phyloP scores from a whole-genome alignment of 2,113 vertebrate species.

The Ivindomyrus marchei region DNA sequence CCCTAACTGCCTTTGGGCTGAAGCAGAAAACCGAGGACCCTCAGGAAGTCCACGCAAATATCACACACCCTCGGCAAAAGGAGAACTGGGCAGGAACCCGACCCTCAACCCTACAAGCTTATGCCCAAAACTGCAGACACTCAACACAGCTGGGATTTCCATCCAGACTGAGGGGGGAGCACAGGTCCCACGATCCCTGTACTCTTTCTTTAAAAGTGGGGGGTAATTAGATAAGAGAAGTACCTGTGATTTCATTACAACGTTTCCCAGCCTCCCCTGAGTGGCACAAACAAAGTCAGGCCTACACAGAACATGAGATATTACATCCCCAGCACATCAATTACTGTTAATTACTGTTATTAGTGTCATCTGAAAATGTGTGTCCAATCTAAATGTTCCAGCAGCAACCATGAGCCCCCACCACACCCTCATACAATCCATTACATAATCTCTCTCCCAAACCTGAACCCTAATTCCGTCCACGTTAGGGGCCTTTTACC shows the following conservation, averaged over 20 bases:
- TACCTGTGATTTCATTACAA: constrained; percentile 8
- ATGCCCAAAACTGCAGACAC: neutral
- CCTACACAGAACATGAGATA: neutral
- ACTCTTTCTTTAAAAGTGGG: neutral
- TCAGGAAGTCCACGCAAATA: neutral
- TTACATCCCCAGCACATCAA: constrained; percentile 7
- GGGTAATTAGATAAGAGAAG: neutral
- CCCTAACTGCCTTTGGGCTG: neutral
- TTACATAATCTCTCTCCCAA: neutral
- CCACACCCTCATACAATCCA: neutral
- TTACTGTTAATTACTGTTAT: constrained; percentile 10
- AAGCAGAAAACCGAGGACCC: neutral
- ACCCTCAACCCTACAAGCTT: neutral
- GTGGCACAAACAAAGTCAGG: neutral
- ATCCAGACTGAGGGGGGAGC: neutral
- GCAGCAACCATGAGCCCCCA: neutral
- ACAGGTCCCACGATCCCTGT: neutral
- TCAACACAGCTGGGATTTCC: neutral
- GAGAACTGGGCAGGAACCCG: constrained; percentile 35
- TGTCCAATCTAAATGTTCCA: neutral
- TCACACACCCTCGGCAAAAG: neutral
- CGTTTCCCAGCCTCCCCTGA: neutral
- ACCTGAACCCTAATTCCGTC: neutral
- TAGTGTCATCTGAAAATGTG: constrained; percentile 1
- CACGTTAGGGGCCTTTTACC: neutral